Percentiles rank a stretch among this genome's conserved stretches.
These are phyloP conservation scores for Heterodera filipjevi DNA, from an alignment of 2,888 invertebrate species.

Conservation along the genomic window DNA sequence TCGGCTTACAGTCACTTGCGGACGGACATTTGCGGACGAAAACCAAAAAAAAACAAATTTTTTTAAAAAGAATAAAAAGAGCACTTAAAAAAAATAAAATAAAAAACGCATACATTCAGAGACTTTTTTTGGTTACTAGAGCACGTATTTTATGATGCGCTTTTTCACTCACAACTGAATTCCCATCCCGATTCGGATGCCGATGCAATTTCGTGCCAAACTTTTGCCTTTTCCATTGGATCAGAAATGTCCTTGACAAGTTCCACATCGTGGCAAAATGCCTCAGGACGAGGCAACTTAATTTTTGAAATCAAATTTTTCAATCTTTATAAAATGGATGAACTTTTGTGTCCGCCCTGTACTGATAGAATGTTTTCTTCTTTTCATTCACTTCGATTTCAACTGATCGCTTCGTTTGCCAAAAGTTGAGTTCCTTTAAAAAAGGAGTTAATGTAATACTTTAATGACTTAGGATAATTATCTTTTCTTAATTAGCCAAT, in stretches of 20 bases:
- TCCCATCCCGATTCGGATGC: slow-evolving; percentile 92
- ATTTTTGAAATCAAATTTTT: background rate
- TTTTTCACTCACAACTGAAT: slow-evolving; percentile 76
- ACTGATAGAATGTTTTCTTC: slow-evolving; percentile 75
- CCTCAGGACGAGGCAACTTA: slow-evolving; percentile 30
- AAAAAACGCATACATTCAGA: too few relatives aligned
- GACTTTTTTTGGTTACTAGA: too few relatives aligned
- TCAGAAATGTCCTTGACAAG: slow-evolving; percentile 11
- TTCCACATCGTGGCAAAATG: slow-evolving; percentile 27
- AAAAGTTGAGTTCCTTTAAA: slow-evolving; percentile 52
- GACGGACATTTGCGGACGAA: too few relatives aligned
- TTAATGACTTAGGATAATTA: too few relatives aligned
- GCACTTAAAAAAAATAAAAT: too few relatives aligned
- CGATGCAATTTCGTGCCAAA: slow-evolving; percentile 30
- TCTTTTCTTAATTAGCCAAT: too few relatives aligned
- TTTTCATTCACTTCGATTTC: slow-evolving; percentile 69
- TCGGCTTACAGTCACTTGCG: too few relatives aligned
- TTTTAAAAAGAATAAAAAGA: too few relatives aligned
- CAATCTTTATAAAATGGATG: background rate
- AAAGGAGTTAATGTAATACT: too few relatives aligned
- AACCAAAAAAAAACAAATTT: too few relatives aligned
- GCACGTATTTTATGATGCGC: too few relatives aligned
- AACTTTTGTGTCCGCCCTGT: slow-evolving; percentile 65
- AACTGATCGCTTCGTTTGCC: slow-evolving; percentile 55
- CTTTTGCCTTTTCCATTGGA: slow-evolving; percentile 13